Evolutionary conservation across 2,113 vertebrate species (phyloP).

Genomic region (Coreoperca whiteheadi): DNA sequence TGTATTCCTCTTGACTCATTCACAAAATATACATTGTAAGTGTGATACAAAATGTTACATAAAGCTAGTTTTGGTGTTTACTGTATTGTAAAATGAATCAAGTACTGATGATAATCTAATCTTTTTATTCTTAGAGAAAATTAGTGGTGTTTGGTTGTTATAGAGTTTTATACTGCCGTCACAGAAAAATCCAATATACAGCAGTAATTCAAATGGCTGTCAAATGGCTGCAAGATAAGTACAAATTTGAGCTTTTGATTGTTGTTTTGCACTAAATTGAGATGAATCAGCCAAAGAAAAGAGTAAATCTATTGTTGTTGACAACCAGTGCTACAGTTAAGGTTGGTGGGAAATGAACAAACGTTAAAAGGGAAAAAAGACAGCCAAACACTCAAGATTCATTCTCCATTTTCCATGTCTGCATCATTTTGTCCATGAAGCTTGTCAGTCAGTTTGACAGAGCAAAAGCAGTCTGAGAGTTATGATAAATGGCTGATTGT

Average conservation of each 20-base stretch:
- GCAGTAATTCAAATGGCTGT: constrained; percentile 15
- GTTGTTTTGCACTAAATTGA: constrained; percentile 55
- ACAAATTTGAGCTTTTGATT: constrained; percentile 20
- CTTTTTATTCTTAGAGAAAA: constrained; percentile 17
- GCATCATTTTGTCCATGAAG: constrained; percentile 6
- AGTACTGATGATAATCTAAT: constrained; percentile 26
- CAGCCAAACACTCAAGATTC: background rate
- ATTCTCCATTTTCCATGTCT: background rate
- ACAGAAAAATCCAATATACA: background rate
- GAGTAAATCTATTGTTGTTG: background rate
- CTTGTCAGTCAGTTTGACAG: constrained; percentile 10
- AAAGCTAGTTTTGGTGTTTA: constrained; percentile 25
- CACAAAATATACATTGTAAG: constrained; percentile 30
- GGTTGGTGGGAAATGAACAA: constrained; percentile 1
- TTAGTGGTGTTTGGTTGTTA: background rate
- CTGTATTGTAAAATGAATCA: constrained; percentile 26
- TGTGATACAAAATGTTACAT: constrained; percentile 40
- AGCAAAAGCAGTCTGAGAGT: constrained; percentile 5
- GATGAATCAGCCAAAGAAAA: constrained; percentile 36
- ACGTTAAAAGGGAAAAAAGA: background rate
- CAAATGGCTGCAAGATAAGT: background rate
- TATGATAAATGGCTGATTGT: constrained; percentile 22
- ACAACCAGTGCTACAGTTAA: background rate
- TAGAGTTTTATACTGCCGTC: constrained; percentile 6
- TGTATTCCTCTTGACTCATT: constrained; percentile 12